Evolutionary conservation across 2,797 vertebrate species (phyloP), one percentile per base, ranked within the genome.

Genomic region (Siniperca undulata): DNA sequence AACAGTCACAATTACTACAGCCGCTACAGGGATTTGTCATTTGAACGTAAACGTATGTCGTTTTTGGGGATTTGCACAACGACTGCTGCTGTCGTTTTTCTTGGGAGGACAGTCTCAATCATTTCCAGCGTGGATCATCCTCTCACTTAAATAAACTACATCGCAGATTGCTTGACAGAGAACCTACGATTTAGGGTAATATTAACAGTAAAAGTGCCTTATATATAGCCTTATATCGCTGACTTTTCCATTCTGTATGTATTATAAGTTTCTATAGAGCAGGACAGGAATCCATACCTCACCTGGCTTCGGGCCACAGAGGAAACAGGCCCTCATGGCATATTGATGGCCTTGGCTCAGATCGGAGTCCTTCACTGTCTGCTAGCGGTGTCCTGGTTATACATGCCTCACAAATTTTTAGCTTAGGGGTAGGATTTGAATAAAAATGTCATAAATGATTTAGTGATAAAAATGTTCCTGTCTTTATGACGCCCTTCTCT

Each of bases 351-450:
- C 73, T 85, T 83, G 85, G 81, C 90, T 84, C 86, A 50, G 62
- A 86, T 68, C 40, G 2, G 77, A 89, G 92, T 92, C 92, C 92
- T 93, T 94, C 93, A 93, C 90, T 88, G 73, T 92, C 91, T 88
- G 85, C 61, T 90, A 78, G 77, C 80, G 10, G 24, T 81, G 89
- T 81, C 90, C 83, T 84, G 86, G 46, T 85, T 91, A 55, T 92
- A 85, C 88, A 92, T 82, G 90, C 85, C 87, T 92, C 92, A 92
- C 92, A 91, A 91, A 93, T 66, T 87, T 91, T 90, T 74, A 88
- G 69, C 79, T 90, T 84, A 80, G 68, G 77, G 68, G 58, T 75
- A 86, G 56, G 70, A 90, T 92, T 89, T 90, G 20, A 92, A 91
- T 92, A 88, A 90, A 94, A 90, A 81, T 70, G 78, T 81, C 88